These are phyloP conservation scores for Leptura quadrifasciata DNA, from an alignment of 2,888 invertebrate species.

Conservation along the genomic window DNA sequence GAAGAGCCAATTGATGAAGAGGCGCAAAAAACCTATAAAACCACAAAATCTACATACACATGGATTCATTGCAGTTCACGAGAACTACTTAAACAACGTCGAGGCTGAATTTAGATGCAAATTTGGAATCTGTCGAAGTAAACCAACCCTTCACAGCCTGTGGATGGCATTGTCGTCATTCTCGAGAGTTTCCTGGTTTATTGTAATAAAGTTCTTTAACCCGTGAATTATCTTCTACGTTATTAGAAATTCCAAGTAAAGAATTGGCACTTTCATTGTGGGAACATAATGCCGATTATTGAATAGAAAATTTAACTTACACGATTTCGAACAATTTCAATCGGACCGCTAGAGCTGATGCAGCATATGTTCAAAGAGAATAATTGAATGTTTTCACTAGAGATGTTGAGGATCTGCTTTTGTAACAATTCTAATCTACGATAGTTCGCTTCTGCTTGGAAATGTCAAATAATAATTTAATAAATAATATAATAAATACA, in stretches of 20 bases:
- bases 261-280: neutral
- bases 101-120: slow-evolving; percentile 30
- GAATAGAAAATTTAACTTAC: too few species aligned
- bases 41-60: neutral
- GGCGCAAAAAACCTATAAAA: neutral
- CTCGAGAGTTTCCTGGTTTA: slow-evolving; percentile 6
- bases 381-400: too few species aligned
- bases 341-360: too few species aligned
- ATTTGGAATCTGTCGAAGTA: slow-evolving; percentile 22
- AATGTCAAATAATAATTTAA: too few species aligned
- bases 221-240: slow-evolving; percentile 5
- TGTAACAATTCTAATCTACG: too few species aligned
- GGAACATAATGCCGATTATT: neutral
- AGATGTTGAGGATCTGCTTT: too few species aligned
- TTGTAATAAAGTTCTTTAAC: slow-evolving; percentile 24
- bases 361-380: too few species aligned
- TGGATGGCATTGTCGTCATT: slow-evolving; percentile 8
- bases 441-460: too few species aligned
- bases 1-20: neutral
- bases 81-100: slow-evolving; percentile 12
- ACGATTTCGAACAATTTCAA: too few species aligned
- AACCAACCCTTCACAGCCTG: slow-evolving; percentile 23
- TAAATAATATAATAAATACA: too few species aligned
- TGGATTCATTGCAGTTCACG: slow-evolving; percentile 5
- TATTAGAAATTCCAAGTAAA: neutral